Evolutionary conservation across 2,113 vertebrate species (phyloP).

Genomic region (Corynorhinus townsendii): DNA sequence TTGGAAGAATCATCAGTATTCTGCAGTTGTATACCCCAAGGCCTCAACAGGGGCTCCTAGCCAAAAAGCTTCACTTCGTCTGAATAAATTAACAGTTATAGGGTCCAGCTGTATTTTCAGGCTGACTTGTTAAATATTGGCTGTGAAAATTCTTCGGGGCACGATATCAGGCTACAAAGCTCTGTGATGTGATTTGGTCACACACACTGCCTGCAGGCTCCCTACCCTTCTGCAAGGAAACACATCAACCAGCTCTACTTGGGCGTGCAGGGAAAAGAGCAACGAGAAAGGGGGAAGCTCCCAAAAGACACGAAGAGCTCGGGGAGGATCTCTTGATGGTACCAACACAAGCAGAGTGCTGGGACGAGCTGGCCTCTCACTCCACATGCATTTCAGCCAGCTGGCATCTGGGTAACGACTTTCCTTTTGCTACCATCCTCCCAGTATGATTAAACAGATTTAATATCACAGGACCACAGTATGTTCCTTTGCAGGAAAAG

Average conservation of each 20-base stretch:
- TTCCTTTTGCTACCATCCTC: background rate
- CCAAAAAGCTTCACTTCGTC: slow-evolving; percentile 67
- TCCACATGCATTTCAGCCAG: background rate
- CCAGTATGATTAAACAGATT: background rate
- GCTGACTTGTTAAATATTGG: slow-evolving; percentile 71
- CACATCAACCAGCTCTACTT: background rate
- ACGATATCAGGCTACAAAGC: slow-evolving; percentile 46
- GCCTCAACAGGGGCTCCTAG: slow-evolving; percentile 57
- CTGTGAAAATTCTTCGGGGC: slow-evolving; percentile 60
- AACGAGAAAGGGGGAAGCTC: background rate
- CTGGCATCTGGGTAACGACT: background rate
- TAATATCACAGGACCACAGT: background rate
- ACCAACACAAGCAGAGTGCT: background rate
- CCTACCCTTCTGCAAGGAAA: background rate
- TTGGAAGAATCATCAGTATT: slow-evolving; percentile 71
- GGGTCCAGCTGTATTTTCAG: slow-evolving; percentile 73
- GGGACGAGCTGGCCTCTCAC: background rate
- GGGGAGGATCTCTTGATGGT: background rate
- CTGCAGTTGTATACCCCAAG: slow-evolving; percentile 60
- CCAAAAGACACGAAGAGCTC: background rate
- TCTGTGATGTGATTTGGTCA: background rate
- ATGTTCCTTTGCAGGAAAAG: slow-evolving; percentile 14
- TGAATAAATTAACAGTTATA: slow-evolving; percentile 72
- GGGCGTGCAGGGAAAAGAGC: background rate
- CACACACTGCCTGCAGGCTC: background rate